These are phyloP conservation scores for Lordiphosa mommai DNA, from an alignment of 1,140 invertebrate genomes.

Conservation along the genomic window DNA sequence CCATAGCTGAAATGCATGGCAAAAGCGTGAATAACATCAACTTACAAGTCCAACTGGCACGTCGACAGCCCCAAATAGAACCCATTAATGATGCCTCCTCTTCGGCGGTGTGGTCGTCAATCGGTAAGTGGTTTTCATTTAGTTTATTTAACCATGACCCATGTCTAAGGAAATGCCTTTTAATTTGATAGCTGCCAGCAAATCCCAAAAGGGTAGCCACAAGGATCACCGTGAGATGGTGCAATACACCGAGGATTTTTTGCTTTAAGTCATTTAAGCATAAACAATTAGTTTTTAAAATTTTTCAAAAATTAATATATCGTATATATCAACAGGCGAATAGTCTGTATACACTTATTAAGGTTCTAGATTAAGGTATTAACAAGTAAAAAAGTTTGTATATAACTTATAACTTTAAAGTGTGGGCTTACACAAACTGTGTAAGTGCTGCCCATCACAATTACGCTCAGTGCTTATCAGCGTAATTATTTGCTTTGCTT, in stretches of 20 bases:
- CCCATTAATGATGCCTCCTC: slow-evolving; percentile 88
- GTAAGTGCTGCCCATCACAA: too few species aligned
- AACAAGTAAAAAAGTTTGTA: too few species aligned
- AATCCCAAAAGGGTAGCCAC: slow-evolving; percentile 90
- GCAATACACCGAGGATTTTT: slow-evolving; percentile 84
- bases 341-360: too few species aligned
- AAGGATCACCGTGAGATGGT: slow-evolving; percentile 86
- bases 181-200: slow-evolving; percentile 84
- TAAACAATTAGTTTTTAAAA: too few species aligned
- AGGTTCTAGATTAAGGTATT: too few species aligned
- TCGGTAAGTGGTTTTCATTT: slow-evolving; percentile 81
- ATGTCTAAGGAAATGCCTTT: not conserved
- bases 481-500: too few species aligned
- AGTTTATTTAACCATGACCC: not conserved
- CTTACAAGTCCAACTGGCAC: slow-evolving; percentile 88
- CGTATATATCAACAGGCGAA: too few species aligned
- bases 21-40: slow-evolving; percentile 89
- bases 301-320: too few species aligned
- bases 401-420: too few species aligned
- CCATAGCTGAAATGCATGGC: slow-evolving; percentile 93
- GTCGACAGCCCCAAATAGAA: slow-evolving; percentile 90
- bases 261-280: slow-evolving; percentile 29
- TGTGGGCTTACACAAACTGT: too few species aligned
- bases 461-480: too few species aligned
- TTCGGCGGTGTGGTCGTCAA: slow-evolving; percentile 89